Evolutionary conservation across 2,113 vertebrate genomes (phyloP).

Genomic region (Mus spicilegus): DNA sequence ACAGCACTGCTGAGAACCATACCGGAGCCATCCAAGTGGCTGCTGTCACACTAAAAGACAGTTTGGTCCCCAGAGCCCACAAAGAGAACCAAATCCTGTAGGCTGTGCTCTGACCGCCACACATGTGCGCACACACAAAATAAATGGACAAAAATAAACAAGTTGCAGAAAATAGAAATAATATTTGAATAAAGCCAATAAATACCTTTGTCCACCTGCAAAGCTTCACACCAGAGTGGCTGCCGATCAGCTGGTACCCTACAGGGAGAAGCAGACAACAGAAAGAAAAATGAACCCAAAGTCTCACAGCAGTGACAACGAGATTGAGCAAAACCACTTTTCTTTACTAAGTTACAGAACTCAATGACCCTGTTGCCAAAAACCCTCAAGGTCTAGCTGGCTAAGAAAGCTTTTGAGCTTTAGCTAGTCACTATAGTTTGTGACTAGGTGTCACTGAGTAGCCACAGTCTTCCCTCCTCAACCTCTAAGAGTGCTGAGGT

Average conservation of each 20-base stretch:
- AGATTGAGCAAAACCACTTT: slow-evolving; percentile 45
- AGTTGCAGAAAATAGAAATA: background rate
- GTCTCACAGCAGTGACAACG: background rate
- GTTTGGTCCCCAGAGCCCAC: background rate
- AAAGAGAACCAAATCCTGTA: background rate
- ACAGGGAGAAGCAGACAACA: slow-evolving; percentile 53
- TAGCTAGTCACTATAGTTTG: background rate
- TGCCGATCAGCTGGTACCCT: slow-evolving; percentile 97
- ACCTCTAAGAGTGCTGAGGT: background rate
- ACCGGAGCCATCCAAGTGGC: too few relatives aligned
- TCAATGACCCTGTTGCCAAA: background rate
- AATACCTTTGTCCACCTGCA: slow-evolving; percentile 98
- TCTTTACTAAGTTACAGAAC: background rate
- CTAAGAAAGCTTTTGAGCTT: background rate
- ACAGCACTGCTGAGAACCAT: background rate
- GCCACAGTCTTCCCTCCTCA: background rate
- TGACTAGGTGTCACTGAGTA: background rate
- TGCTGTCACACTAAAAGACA: background rate
- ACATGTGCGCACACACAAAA: background rate
- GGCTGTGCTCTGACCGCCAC: background rate
- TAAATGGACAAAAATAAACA: background rate
- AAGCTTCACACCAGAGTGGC: slow-evolving; percentile 97
- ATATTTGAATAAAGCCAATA: slow-evolving; percentile 18
- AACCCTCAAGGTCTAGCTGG: background rate
- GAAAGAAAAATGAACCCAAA: background rate